Percentiles rank a stretch among this genome's conserved stretches.
phyloP scores from a whole-genome alignment of 37 sponge, comb jelly and placozoan species.

The Ephydatia muelleri region DNA sequence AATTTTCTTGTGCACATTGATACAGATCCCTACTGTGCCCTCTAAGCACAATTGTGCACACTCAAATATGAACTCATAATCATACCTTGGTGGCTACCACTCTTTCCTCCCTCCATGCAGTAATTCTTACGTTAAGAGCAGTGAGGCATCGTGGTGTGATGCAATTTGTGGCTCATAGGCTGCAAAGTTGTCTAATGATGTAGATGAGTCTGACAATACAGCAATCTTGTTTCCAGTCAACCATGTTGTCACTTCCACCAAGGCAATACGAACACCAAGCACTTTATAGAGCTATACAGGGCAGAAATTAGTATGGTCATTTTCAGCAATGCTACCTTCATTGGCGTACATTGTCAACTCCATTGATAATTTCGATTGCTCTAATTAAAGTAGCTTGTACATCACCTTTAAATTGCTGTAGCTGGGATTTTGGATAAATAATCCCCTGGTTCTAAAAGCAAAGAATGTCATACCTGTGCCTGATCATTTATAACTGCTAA shows the following conservation, averaged over 20 bases:
- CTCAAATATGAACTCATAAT: too few relatives aligned
- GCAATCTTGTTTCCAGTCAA: not conserved
- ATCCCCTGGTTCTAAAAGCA: not conserved
- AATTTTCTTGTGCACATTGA: too few relatives aligned
- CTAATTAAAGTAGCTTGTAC: not conserved
- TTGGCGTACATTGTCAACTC: not conserved
- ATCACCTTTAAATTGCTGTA: not conserved
- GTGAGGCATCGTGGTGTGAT: not conserved
- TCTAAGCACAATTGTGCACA: too few relatives aligned
- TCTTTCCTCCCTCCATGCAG: not conserved
- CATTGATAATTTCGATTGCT: not conserved
- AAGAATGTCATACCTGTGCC: not conserved
- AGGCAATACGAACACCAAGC: not conserved
- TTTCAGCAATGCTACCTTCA: not conserved
- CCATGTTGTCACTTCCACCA: not conserved
- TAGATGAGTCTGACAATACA: not conserved
- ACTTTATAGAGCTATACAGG: not conserved
- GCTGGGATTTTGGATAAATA: not conserved
- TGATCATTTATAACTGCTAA: not conserved
- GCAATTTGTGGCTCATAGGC: not conserved
- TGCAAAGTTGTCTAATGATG: not conserved
- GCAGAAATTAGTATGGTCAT: not conserved
- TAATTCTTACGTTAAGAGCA: not conserved
- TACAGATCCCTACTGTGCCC: too few relatives aligned
- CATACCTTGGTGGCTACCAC: too few relatives aligned